Percentiles rank a stretch among this genome's conserved stretches.
These are phyloP conservation scores for Anoplopoma fimbria DNA, from an alignment of 2,113 vertebrate species.

Conservation along the genomic window DNA sequence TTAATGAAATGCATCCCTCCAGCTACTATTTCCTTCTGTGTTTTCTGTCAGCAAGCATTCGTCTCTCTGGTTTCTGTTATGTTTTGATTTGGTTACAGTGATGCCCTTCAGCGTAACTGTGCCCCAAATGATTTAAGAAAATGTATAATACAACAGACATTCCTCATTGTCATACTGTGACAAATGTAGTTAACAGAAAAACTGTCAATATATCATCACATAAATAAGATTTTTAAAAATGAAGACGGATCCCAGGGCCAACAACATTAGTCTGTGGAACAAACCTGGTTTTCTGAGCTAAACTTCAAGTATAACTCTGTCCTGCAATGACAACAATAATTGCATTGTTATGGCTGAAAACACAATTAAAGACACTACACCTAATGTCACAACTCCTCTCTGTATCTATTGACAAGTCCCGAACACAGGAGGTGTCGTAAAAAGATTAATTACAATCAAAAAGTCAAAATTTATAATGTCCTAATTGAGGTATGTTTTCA, in stretches of 20 bases:
- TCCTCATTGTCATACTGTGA: not conserved
- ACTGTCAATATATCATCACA: not conserved
- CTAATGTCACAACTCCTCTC: not conserved
- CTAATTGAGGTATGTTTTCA: not conserved
- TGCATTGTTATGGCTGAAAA: not conserved
- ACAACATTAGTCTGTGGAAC: not conserved
- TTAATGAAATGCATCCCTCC: constrained; percentile 21
- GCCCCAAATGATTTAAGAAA: not conserved
- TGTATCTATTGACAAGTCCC: not conserved
- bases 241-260: not conserved
- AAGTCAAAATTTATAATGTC: not conserved
- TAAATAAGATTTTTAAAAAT: not conserved
- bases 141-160: not conserved
- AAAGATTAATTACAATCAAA: no score
- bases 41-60: constrained; percentile 5
- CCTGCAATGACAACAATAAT: not conserved
- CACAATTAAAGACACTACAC: not conserved
- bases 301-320: not conserved
- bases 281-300: not conserved
- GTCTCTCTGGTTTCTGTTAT: constrained; percentile 11
- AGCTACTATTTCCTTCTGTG: not conserved
- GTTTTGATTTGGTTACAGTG: constrained; percentile 13
- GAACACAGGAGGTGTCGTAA: not conserved
- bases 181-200: not conserved
- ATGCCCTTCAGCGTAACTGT: not conserved